Percentiles rank a stretch among this genome's conserved stretches.
phyloP scores from a whole-genome alignment of 2,797 vertebrate genomes.

The Dicrostonyx torquatus region DNA sequence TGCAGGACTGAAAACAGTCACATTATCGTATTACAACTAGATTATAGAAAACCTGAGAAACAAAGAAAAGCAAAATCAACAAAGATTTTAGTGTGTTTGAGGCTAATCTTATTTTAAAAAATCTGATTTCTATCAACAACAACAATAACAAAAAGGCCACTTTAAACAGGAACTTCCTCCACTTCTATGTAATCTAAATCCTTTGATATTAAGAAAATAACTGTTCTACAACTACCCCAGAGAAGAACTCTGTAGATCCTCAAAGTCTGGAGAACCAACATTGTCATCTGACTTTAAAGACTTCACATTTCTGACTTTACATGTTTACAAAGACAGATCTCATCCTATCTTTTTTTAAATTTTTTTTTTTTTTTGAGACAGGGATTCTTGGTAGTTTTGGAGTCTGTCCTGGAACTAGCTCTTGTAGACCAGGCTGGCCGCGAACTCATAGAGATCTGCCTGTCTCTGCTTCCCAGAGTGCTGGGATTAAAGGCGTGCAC shows the following conservation, averaged over 20 bases:
- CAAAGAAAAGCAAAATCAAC: not conserved
- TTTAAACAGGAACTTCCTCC: not conserved
- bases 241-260: not conserved
- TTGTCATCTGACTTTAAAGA: constrained; percentile 31
- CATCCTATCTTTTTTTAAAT: too few species aligned
- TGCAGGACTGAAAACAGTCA: not conserved
- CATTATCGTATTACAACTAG: not conserved
- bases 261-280: constrained; percentile 7
- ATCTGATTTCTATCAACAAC: constrained; percentile 6
- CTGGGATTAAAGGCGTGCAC: too few species aligned
- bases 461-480: too few species aligned
- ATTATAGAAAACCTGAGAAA: not conserved
- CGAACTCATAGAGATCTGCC: too few species aligned
- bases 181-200: not conserved
- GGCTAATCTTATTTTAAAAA: not conserved
- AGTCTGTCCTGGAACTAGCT: too few species aligned
- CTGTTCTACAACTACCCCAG: not conserved
- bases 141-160: not conserved
- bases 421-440: too few species aligned
- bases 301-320: constrained; percentile 56
- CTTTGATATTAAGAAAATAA: constrained; percentile 49
- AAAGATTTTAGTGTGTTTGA: constrained; percentile 32
- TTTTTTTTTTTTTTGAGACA: too few species aligned
- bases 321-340: constrained; percentile 47
- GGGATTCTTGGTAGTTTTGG: too few species aligned